Conservation (phyloP, 2,113 vertebrate species). For the Notarius quadriscutis region DNA sequence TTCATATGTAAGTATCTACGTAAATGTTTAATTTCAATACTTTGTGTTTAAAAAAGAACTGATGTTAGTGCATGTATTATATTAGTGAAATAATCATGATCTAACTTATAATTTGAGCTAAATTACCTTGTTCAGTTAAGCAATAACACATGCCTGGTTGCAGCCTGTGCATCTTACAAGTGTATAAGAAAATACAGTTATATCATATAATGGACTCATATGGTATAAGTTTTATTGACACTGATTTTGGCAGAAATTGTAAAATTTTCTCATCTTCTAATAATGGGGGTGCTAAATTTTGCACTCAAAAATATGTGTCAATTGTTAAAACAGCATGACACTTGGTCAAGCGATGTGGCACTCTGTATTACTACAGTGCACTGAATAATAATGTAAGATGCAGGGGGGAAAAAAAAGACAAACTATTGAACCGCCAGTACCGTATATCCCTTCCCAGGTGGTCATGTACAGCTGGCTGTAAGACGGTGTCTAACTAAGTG, state of each 20-base stretch:
- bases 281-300: not conserved
- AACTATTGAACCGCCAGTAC: not conserved
- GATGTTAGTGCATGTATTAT: not conserved
- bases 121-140: not conserved
- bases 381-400: constrained; percentile 1
- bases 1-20: too few species aligned
- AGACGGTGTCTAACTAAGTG: constrained; percentile 25
- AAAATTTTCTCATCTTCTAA: not conserved
- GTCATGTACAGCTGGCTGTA: constrained; percentile 20
- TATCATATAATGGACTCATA: not conserved
- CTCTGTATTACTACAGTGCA: not conserved
- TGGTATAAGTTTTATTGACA: not conserved
- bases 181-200: not conserved
- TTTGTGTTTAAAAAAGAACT: not conserved
- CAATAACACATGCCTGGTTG: not conserved
- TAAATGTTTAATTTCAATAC: not conserved
- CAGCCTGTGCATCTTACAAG: not conserved
- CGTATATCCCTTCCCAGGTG: not conserved
- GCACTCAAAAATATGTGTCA: not conserved
- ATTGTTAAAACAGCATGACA: not conserved
- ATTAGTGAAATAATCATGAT: not conserved
- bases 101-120: not conserved
- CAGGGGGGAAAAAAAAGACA: not conserved
- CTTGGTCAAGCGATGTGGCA: constrained; percentile 2
- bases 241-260: not conserved